Percentiles rank a stretch among this genome's conserved stretches.
Evolutionary conservation across 1,140 invertebrate species (phyloP).

Genomic region (Pseudachorutes palmiensis): DNA sequence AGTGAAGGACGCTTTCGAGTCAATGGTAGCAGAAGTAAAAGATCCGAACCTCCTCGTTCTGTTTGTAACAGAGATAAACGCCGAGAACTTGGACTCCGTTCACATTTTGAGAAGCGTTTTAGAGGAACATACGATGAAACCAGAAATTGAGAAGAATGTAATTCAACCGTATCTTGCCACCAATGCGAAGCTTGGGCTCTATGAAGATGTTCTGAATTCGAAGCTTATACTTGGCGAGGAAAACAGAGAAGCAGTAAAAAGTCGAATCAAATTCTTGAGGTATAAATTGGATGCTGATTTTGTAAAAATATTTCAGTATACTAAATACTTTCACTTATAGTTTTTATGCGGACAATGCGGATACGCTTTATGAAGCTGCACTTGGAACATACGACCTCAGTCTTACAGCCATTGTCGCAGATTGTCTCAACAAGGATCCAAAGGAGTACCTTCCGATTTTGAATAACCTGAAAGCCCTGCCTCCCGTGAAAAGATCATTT

Average conservation of each 20-base stretch:
- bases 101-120: slow-evolving; percentile 25
- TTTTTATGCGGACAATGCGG: slow-evolving; percentile 37
- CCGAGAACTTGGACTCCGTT: slow-evolving; percentile 24
- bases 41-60: slow-evolving; percentile 34
- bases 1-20: slow-evolving; percentile 10
- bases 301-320: no score
- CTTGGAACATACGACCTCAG: slow-evolving; percentile 36
- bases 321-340: no score
- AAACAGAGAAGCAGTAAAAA: slow-evolving; percentile 22
- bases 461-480: slow-evolving; percentile 24
- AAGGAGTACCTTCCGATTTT: slow-evolving; percentile 37
- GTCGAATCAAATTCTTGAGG: slow-evolving; percentile 35
- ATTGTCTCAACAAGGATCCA: slow-evolving; percentile 36
- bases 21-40: slow-evolving; percentile 26
- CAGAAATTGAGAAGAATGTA: slow-evolving; percentile 6
- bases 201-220: slow-evolving; percentile 30
- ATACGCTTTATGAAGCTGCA: slow-evolving; percentile 34
- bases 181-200: slow-evolving; percentile 32
- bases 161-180: slow-evolving; percentile 30
- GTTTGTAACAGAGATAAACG: slow-evolving; percentile 32
- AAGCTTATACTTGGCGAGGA: slow-evolving; percentile 21
- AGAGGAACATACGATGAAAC: slow-evolving; percentile 11
- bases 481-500: slow-evolving; percentile 17
- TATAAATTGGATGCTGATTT: no score
- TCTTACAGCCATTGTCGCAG: slow-evolving; percentile 32